Evolutionary conservation across 2,113 vertebrate genomes (phyloP), one percentile per base, ranked within the genome.

Genomic region (Pyrgilauda ruficollis): DNA sequence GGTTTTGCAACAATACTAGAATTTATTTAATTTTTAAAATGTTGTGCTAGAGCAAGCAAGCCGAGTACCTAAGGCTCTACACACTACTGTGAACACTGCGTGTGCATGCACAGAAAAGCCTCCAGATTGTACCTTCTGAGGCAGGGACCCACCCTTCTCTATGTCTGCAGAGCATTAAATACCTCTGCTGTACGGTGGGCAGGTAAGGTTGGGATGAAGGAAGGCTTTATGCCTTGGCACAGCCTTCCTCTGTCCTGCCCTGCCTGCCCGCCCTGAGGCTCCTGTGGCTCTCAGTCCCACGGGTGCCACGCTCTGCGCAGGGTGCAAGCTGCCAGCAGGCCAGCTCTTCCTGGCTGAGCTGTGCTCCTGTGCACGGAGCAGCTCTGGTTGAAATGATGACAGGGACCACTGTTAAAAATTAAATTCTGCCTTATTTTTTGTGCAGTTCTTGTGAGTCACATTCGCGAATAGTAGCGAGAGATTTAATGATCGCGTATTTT

Each of bases 401-500:
- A 99, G 98, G 98, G 98, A 97, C 97, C 98, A 98, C 98, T 98
- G 98, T 99, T 98, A 99, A 99, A 99, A 99, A 99, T 99, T 99
- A 98, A 99, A 99, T 99, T 99, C 98, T 98, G 98, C 98, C 98
- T 99, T 98, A 99, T 99, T 99, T 98, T 98, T 97, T 99, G 98
- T 98, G 98, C 98, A 98, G 98, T 99, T 99, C 99, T 99, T 99
- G 99, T 98, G 99, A 99, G 99, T 98, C 99, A 98, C 98, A 99
- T 99, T 99, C 63, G 99, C 95, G 98, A 99, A 99, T 99, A 99
- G 98, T 99, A 99, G 99, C 95, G 98, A 99, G 99, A 99, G 98
- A 99, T 99, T 99, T 99, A 99, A 99, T 99, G 99, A 99, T 99
- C 98, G 98, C 98, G 98, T 99, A 98, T 98, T 99, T 98, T 99